phyloP scores from a whole-genome alignment of 2,113 vertebrate species.

The Martes martes region DNA sequence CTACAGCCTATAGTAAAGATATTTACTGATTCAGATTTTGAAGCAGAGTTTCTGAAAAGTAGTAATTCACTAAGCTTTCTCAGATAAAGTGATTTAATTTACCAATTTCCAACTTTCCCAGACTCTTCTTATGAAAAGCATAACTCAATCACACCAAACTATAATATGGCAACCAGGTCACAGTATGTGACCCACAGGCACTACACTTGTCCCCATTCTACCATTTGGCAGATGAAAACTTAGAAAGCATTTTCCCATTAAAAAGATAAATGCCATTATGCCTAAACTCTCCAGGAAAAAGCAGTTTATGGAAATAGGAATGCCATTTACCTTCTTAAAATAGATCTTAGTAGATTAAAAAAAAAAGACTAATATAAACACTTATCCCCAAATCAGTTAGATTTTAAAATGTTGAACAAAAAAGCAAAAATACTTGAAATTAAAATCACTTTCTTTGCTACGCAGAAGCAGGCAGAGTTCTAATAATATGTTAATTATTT shows the following conservation, averaged over 20 bases:
- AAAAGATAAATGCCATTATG: neutral
- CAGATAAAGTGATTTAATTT: neutral
- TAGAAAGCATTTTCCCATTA: neutral
- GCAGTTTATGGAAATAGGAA: neutral
- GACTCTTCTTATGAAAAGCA: neutral
- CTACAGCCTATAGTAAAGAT: neutral
- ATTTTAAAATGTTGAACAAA: conserved; percentile 18
- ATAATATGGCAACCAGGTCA: neutral
- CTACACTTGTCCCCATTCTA: neutral
- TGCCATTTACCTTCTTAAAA: conserved; percentile 20
- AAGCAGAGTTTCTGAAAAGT: neutral
- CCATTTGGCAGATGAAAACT: neutral
- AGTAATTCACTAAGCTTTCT: neutral
- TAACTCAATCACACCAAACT: neutral
- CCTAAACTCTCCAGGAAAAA: neutral
- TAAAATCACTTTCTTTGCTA: neutral
- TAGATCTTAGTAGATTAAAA: neutral
- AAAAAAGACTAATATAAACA: conserved; percentile 13
- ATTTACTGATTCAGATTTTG: neutral
- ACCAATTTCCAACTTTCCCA: neutral
- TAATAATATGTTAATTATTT: neutral
- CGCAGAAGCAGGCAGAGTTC: neutral
- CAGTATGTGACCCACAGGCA: neutral
- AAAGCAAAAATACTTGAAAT: neutral
- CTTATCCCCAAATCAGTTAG: neutral